Base-by-base conservation (phyloP, 2,888 invertebrate genomes). In the Lithosia quadra region DNA sequence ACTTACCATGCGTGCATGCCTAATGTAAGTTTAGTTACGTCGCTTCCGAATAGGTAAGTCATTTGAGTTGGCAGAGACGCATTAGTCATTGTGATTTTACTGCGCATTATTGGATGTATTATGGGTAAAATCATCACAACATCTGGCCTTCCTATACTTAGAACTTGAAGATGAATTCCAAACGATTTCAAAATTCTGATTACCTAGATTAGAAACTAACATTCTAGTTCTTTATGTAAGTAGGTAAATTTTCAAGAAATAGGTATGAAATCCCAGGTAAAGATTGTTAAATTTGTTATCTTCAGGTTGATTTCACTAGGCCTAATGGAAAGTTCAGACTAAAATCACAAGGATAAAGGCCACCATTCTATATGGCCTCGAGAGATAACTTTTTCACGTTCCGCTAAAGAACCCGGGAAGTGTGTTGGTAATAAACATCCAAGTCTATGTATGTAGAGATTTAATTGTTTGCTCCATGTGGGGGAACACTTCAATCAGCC, bases 1-100 rank as follows among this genome's bases (percentile, higher is more conserved):
- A 57, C 24, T 65, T n/a, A n/a, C n/a, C n/a, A n/a, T n/a, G n/a
- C n/a, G n/a, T n/a, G n/a, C n/a, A n/a, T n/a, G n/a, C n/a, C n/a
- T n/a, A n/a, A 67, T 63, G 74, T 66, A 67, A 67, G 71, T 71
- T 63, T 56, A 59, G 65, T 43, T 69, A 28, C 64, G 66, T 62
- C 63, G 67, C 62, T 76, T 71, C 69, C 59, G 22, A 78, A 71
- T 81, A 81, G 71, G 60, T 34, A 69, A 62, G 81, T 71, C 81
- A 78, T 78, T 68, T 68, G 76, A 78, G 79, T 33, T 18, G 18
- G 58, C 63, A 63, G 61, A 68, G 62, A 65, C 53, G 55, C 62
- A 72, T 75, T 71, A 78, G 36, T 68, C 68, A 67, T 57, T 55
- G 15, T 18, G 65, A 59, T 39, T 34, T 65, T 65, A 55, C 60